Conservation (phyloP, 2,888 invertebrate genomes). For the Megastigmus dorsalis region DNA sequence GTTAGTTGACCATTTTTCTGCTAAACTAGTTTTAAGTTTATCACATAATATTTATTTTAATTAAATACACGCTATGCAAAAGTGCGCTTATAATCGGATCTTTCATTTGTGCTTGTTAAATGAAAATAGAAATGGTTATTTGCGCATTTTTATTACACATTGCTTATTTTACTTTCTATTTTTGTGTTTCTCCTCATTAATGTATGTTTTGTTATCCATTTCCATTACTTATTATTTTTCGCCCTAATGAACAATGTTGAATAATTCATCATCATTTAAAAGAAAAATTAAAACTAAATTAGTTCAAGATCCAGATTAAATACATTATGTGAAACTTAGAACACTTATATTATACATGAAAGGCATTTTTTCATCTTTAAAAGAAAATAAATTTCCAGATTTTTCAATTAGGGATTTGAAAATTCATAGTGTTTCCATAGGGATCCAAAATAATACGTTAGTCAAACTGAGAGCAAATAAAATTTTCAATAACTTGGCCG, state of each 20-base stretch:
- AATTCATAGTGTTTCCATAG: no score
- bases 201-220: slow-evolving; percentile 4
- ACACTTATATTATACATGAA: no score
- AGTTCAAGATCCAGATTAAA: neutral
- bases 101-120: neutral
- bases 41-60: slow-evolving; percentile 18
- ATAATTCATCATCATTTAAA: no score
- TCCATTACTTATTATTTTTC: neutral
- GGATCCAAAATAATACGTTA: no score
- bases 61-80: neutral
- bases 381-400: no score
- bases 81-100: no score
- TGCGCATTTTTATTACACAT: slow-evolving; percentile 20
- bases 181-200: slow-evolving; percentile 3
- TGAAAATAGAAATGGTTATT: neutral
- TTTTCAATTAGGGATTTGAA: no score
- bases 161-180: slow-evolving; percentile 10
- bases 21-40: slow-evolving; percentile 32
- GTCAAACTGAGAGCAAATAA: no score
- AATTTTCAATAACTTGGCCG: no score
- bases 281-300: no score
- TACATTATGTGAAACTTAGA: no score
- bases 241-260: slow-evolving; percentile 19
- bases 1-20: slow-evolving; percentile 63
- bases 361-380: no score